Conservation (phyloP, 1,140 invertebrate species). For the Brachionus calyciflorus region DNA sequence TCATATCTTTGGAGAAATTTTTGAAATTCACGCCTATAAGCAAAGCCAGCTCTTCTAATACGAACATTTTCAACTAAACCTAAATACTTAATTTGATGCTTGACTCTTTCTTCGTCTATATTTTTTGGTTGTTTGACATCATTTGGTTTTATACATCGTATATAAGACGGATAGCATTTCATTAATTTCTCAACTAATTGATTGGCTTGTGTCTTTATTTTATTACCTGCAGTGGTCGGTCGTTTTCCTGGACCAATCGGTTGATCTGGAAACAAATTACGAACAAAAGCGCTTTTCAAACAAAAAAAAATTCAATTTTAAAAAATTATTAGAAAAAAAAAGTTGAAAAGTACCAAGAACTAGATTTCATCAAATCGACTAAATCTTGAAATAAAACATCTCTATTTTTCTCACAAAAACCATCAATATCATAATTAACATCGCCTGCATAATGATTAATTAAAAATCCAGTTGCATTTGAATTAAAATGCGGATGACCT, state of each 20-base stretch:
- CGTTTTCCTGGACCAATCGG: not conserved
- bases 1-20: slow-evolving; percentile 65
- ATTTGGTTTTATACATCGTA: slow-evolving; percentile 76
- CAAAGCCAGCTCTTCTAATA: slow-evolving; percentile 90
- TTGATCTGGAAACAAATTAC: slow-evolving; percentile 37
- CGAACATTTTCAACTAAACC: slow-evolving; percentile 99
- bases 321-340: not conserved
- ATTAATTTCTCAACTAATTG: slow-evolving; percentile 70
- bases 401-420: slow-evolving; percentile 75
- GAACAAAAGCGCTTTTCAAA: slow-evolving; percentile 35
- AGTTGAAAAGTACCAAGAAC: slow-evolving; percentile 67
- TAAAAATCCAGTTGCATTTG: slow-evolving; percentile 66
- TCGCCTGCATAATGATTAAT: slow-evolving; percentile 74
- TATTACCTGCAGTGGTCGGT: slow-evolving; percentile 16
- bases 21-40: slow-evolving; percentile 66
- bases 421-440: slow-evolving; percentile 50
- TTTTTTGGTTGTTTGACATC: slow-evolving; percentile 67
- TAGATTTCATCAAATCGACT: slow-evolving; percentile 71
- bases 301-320: not conserved
- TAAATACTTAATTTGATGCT: slow-evolving; percentile 91
- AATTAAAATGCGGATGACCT: slow-evolving; percentile 67
- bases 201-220: slow-evolving; percentile 67
- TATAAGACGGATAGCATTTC: slow-evolving; percentile 71
- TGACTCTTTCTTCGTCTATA: slow-evolving; percentile 55
- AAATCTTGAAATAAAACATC: slow-evolving; percentile 73